These are phyloP conservation scores for Sylvia atricapilla DNA, from an alignment of 2,113 vertebrate genomes.

Conservation along the genomic window DNA sequence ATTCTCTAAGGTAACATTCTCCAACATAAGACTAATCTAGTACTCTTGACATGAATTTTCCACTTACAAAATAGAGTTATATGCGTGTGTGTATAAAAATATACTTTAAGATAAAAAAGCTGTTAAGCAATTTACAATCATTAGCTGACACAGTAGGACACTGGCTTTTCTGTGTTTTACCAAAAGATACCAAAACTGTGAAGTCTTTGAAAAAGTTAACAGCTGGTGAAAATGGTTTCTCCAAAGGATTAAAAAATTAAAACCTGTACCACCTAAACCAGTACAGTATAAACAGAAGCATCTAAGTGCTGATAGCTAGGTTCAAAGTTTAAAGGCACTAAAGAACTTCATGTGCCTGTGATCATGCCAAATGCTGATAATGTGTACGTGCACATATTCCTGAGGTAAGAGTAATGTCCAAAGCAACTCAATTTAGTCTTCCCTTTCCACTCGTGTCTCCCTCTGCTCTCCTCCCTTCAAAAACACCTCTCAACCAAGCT, in stretches of 20 bases:
- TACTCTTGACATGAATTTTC: background rate
- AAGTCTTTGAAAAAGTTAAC: background rate
- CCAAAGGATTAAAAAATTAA: background rate
- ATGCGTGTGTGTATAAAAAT: fast-evolving
- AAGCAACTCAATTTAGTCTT: background rate
- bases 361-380: background rate
- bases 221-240: background rate
- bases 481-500: background rate
- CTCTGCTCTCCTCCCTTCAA: background rate
- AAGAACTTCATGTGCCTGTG: background rate
- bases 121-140: background rate
- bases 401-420: background rate
- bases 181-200: background rate
- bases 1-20: background rate
- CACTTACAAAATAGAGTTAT: background rate
- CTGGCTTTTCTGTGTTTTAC: background rate
- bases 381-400: background rate
- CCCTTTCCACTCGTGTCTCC: background rate
- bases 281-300: background rate
- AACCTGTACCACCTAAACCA: background rate
- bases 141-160: background rate
- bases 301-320: background rate
- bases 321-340: background rate
- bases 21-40: background rate
- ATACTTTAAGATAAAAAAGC: background rate